A percentile compares a stretch with the other conserved stretches of the same genome.
phyloP scores from a whole-genome alignment of 1,140 invertebrate genomes.

The Zeugodacus cucurbitae region DNA sequence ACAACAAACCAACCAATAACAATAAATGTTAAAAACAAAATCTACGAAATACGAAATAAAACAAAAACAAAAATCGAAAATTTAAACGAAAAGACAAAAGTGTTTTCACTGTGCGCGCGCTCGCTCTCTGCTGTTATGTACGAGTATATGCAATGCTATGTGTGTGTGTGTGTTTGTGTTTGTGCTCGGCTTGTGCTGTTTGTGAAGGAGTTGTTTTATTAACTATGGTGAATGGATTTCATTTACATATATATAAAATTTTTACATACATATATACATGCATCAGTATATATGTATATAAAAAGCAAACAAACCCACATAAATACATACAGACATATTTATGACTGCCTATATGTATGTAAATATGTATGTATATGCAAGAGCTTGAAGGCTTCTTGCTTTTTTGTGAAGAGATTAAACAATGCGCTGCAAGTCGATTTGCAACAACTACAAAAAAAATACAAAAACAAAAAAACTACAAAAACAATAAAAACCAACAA shows the following conservation, averaged over 20 bases:
- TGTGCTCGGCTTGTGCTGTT: background rate
- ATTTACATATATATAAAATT: background rate
- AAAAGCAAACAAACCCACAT: background rate
- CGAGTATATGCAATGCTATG: too few relatives aligned
- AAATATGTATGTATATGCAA: background rate
- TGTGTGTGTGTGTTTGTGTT: background rate
- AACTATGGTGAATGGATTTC: constrained; percentile 25
- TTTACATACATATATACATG: background rate
- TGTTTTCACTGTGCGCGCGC: background rate
- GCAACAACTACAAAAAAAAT: background rate
- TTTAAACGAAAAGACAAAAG: constrained; percentile 12
- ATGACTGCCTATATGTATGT: background rate
- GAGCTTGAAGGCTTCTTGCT: constrained; percentile 31
- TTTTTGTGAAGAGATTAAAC: constrained; percentile 37
- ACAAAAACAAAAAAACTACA: too few relatives aligned
- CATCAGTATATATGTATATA: background rate
- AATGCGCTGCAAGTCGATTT: constrained; percentile 8
- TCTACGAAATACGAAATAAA: background rate
- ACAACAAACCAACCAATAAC: background rate
- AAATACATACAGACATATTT: background rate
- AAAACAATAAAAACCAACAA: background rate
- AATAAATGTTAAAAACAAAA: background rate
- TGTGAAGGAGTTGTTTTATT: constrained; percentile 31
- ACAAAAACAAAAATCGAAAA: background rate
- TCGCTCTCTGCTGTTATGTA: background rate